Evolutionary conservation across 2,797 vertebrate species (phyloP).

Genomic region (Falco cherrug): DNA sequence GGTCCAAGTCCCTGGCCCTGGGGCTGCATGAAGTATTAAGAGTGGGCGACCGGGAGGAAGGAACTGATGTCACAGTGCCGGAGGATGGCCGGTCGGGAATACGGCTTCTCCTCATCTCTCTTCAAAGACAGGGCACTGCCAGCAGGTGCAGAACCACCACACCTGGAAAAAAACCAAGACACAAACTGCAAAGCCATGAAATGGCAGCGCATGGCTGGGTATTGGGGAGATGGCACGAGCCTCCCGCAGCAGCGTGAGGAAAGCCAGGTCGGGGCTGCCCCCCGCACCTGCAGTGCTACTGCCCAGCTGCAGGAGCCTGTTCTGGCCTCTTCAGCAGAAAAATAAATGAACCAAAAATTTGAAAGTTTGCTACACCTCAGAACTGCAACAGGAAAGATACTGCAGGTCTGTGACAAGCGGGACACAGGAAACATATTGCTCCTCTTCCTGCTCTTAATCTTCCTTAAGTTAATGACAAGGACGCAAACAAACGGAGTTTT

Average conservation of each 20-base stretch:
- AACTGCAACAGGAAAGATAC: background rate
- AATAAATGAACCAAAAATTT: background rate
- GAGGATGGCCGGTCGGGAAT: background rate
- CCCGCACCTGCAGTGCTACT: background rate
- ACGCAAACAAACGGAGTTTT: constrained; percentile 2
- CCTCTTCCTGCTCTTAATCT: background rate
- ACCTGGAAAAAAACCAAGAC: rapidly evolving
- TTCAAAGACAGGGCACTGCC: background rate
- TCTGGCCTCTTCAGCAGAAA: background rate
- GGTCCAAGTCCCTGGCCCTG: background rate
- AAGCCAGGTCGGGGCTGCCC: background rate
- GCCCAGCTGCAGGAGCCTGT: background rate
- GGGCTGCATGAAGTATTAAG: rapidly evolving
- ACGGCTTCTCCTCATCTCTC: background rate
- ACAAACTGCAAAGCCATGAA: background rate
- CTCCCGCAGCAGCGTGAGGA: background rate
- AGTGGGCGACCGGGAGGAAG: background rate
- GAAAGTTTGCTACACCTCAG: background rate
- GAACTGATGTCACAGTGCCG: rapidly evolving
- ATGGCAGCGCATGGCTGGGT: rapidly evolving
- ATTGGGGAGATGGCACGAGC: background rate
- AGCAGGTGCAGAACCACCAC: background rate
- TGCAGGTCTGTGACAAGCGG: rapidly evolving
- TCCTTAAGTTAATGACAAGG: constrained; percentile 14
- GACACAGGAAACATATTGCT: background rate